Conservation (phyloP, 1,140 invertebrate genomes). For the Trichonephila inaurata region DNA sequence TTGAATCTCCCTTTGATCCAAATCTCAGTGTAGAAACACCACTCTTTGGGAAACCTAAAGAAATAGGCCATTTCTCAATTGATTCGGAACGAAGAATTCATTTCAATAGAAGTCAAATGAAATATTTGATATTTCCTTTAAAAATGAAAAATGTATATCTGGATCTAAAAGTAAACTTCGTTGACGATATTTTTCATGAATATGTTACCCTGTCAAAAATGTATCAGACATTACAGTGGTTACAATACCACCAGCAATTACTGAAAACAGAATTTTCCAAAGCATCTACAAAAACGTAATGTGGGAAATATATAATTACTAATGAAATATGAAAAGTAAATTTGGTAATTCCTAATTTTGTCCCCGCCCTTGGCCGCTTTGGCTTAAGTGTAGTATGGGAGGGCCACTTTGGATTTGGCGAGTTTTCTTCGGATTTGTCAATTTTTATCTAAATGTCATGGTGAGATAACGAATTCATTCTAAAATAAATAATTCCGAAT, state of each 20-base stretch:
- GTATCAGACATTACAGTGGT: slow-evolving; percentile 38
- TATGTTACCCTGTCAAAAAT: slow-evolving; percentile 45
- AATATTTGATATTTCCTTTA: slow-evolving; percentile 43
- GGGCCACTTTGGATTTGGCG: too few species aligned
- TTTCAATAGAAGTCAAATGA: slow-evolving; percentile 61
- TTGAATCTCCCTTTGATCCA: not conserved
- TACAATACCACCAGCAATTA: not conserved
- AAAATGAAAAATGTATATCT: slow-evolving; percentile 13
- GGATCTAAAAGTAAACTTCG: slow-evolving; percentile 32
- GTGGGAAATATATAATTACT: not conserved
- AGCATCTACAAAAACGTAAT: not conserved
- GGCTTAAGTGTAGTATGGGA: too few species aligned
- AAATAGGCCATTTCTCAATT: slow-evolving; percentile 61
- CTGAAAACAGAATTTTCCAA: not conserved
- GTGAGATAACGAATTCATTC: too few species aligned
- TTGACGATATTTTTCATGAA: not conserved
- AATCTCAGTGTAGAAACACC: not conserved
- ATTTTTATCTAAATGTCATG: too few species aligned
- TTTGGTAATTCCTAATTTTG: too few species aligned
- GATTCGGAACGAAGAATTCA: slow-evolving; percentile 15
- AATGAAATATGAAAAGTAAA: too few species aligned
- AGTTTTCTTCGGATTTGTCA: too few species aligned
- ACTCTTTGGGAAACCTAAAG: slow-evolving; percentile 54
- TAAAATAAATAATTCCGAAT: too few species aligned
- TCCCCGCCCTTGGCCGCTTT: too few species aligned